Evolutionary conservation across 2,797 vertebrate species (phyloP).

Genomic region (Tinamus major): DNA sequence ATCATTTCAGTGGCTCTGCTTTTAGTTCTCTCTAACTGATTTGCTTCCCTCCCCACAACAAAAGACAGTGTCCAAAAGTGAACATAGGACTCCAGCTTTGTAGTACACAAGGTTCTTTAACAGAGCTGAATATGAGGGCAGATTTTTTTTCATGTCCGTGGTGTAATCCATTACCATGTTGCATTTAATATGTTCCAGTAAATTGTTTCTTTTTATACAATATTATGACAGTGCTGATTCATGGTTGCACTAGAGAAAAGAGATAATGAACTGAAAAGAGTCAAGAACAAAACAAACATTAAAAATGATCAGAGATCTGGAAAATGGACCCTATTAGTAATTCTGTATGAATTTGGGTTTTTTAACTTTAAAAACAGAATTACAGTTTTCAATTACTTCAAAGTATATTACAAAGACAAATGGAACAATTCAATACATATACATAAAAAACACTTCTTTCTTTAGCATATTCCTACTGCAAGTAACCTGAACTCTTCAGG

Average conservation of each 20-base stretch:
- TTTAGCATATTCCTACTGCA: not conserved
- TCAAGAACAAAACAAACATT: not conserved
- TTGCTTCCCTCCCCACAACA: not conserved
- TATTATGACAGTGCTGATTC: not conserved
- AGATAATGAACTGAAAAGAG: not conserved
- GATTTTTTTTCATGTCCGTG: not conserved
- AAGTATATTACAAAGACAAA: constrained; percentile 2
- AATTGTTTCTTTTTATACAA: not conserved
- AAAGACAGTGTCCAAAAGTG: not conserved
- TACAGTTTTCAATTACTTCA: not conserved
- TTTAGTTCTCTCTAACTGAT: not conserved
- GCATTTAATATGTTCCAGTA: not conserved
- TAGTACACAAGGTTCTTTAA: not conserved
- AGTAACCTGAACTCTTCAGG: not conserved
- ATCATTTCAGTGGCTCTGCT: not conserved
- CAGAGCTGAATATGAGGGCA: not conserved
- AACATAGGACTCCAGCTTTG: not conserved
- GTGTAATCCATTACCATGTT: not conserved
- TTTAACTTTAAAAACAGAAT: not conserved
- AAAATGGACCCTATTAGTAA: not conserved
- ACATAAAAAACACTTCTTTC: not conserved
- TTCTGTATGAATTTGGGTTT: not conserved
- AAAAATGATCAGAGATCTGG: not conserved
- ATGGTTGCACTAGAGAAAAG: not conserved
- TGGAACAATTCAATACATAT: not conserved